These are phyloP conservation scores for Manis crassicaudata DNA, from an alignment of 2,797 vertebrate species.

Conservation along the genomic window DNA sequence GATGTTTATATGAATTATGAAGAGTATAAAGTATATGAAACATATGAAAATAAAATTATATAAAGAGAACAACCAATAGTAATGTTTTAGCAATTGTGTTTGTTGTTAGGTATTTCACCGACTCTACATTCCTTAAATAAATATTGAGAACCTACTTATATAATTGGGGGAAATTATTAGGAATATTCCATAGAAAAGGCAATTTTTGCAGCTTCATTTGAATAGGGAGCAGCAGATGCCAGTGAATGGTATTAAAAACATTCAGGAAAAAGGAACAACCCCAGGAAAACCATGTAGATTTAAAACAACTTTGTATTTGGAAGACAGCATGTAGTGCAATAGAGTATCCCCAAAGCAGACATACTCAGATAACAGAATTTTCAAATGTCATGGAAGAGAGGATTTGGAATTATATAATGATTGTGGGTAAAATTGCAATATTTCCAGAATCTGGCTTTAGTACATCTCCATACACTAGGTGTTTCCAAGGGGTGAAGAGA, in stretches of 20 bases:
- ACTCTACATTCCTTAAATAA: background rate
- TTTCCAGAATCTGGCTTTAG: too few relatives aligned
- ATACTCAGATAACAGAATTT: background rate
- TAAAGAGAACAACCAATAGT: background rate
- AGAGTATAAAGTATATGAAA: background rate
- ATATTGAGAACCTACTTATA: background rate
- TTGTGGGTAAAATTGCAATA: too few relatives aligned
- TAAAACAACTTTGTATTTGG: background rate
- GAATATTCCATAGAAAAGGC: background rate
- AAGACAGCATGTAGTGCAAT: background rate
- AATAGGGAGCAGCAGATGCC: background rate
- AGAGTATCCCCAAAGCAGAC: background rate
- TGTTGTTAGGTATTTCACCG: background rate
- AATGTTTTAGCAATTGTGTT: background rate
- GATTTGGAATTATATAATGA: background rate
- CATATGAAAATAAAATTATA: background rate
- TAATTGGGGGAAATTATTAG: background rate
- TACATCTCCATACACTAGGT: too few relatives aligned
- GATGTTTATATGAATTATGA: constrained; percentile 35
- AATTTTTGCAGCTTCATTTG: background rate
- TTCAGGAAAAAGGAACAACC: background rate
- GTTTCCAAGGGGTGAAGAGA: too few relatives aligned
- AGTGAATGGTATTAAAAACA: background rate
- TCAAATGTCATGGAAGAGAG: background rate
- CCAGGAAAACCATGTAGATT: background rate